Evolutionary conservation across 2,888 invertebrate genomes (phyloP).

Genomic region (Thymelicus acteon): DNA sequence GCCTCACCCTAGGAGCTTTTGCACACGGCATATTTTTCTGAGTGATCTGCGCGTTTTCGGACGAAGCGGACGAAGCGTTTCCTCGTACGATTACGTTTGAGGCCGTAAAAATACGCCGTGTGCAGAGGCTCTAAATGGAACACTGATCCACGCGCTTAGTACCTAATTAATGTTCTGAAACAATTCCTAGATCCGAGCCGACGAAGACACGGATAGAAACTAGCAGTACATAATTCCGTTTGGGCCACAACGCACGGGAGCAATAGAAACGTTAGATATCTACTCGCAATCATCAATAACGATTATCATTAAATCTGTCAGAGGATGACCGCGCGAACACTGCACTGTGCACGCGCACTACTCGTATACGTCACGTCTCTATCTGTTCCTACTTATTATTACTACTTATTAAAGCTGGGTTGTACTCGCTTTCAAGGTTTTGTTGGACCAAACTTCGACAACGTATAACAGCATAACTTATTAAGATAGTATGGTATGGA

Average conservation of each 20-base stretch:
- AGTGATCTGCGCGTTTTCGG: too few species aligned
- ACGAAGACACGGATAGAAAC: too few species aligned
- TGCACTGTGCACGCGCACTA: slow-evolving; percentile 58
- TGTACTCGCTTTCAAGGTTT: not conserved
- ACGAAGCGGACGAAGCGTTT: too few species aligned
- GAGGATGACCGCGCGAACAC: slow-evolving; percentile 58
- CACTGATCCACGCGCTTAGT: too few species aligned
- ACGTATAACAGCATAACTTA: not conserved
- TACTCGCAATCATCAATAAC: slow-evolving; percentile 79
- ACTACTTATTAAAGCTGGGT: not conserved
- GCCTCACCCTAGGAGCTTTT: too few species aligned
- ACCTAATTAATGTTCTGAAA: too few species aligned
- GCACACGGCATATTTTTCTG: too few species aligned
- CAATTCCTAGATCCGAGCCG: too few species aligned
- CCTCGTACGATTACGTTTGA: too few species aligned
- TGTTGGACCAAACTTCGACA: not conserved
- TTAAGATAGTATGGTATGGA: too few species aligned
- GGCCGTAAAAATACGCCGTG: too few species aligned
- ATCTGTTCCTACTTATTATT: slow-evolving; percentile 17
- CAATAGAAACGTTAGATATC: slow-evolving; percentile 72
- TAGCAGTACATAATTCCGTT: slow-evolving; percentile 27
- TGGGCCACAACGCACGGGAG: slow-evolving; percentile 53
- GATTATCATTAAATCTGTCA: slow-evolving; percentile 77
- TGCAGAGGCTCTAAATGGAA: too few species aligned
- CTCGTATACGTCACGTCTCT: slow-evolving; percentile 34